Evolutionary conservation across 2,797 vertebrate genomes (phyloP).

Genomic region (Sebastes hopkinsi): DNA sequence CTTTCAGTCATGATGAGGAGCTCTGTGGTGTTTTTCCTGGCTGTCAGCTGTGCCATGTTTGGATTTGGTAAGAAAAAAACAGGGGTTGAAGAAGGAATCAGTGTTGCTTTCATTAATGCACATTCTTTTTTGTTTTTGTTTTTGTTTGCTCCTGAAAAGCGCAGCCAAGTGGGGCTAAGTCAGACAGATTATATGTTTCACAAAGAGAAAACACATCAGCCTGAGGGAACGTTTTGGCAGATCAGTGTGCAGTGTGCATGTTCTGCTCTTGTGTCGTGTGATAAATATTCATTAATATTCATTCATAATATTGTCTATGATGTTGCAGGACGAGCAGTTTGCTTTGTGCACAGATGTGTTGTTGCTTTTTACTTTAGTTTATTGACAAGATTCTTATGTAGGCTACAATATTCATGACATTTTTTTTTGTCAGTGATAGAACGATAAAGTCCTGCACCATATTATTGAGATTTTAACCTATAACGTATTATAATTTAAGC

Average conservation of each 20-base stretch:
- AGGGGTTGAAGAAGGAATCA: constrained; percentile 4
- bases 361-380: background rate
- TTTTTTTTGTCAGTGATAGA: background rate
- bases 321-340: background rate
- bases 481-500: background rate
- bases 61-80: constrained; percentile 54
- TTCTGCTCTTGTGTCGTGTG: constrained; percentile 6
- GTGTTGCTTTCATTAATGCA: constrained; percentile 19
- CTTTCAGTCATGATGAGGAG: constrained; percentile 40
- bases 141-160: constrained; percentile 15
- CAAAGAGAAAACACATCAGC: constrained; percentile 27
- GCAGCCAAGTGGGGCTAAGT: constrained; percentile 14
- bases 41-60: constrained; percentile 53
- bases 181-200: constrained; percentile 25
- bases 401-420: background rate
- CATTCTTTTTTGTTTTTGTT: background rate
- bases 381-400: background rate
- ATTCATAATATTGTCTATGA: constrained; percentile 10
- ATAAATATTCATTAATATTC: constrained; percentile 37
- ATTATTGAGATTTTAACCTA: too few relatives aligned
- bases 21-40: constrained; percentile 41
- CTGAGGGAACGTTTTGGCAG: constrained; percentile 40
- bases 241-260: constrained; percentile 18
- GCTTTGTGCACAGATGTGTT: background rate
- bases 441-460: background rate